phyloP scores from a whole-genome alignment of 2,113 vertebrate genomes.

The Corythornis vintsioides region DNA sequence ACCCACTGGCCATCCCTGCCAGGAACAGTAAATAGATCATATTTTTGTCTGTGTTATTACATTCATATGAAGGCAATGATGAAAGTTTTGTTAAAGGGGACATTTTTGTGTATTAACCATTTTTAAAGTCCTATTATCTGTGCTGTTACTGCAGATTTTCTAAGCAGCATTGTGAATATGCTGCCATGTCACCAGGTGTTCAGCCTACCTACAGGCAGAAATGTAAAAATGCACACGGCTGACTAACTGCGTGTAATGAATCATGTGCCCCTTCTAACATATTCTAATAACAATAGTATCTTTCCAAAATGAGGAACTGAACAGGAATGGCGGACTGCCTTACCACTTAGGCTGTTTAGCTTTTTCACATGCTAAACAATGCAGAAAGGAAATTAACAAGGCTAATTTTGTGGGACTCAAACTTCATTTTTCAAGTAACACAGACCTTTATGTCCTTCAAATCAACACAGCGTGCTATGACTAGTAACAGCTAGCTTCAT shows the following conservation, averaged over 20 bases:
- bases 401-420: neutral
- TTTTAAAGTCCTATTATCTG: neutral
- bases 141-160: neutral
- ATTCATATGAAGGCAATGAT: neutral
- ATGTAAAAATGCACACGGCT: conserved; percentile 54
- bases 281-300: neutral
- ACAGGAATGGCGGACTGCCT: neutral
- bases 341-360: neutral
- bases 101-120: neutral
- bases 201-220: conserved; percentile 62
- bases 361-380: neutral
- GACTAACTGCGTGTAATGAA: conserved; percentile 57
- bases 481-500: neutral
- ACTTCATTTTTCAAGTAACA: neutral
- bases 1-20: neutral
- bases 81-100: neutral
- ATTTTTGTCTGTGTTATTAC: neutral
- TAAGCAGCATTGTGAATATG: neutral
- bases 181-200: conserved; percentile 62
- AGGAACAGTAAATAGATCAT: neutral
- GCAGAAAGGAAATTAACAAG: neutral
- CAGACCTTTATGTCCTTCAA: neutral
- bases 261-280: conserved; percentile 55
- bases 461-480: neutral
- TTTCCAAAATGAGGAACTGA: neutral